Evolutionary conservation across 2,113 vertebrate species (phyloP).

Genomic region (Uria aalge): DNA sequence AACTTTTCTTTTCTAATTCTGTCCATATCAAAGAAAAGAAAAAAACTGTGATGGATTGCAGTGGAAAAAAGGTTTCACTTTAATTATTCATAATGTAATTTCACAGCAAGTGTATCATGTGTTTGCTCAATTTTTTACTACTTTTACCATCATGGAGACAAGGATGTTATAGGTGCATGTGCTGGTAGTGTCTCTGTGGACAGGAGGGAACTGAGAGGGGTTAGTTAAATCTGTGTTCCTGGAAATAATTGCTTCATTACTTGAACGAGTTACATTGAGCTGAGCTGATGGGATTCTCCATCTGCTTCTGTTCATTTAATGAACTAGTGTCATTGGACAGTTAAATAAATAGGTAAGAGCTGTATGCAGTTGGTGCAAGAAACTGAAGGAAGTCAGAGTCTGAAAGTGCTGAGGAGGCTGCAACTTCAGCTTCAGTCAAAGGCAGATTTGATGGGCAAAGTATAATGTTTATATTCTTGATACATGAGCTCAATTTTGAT

Average conservation of each 20-base stretch:
- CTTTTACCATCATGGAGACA: slow-evolving; percentile 45
- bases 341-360: slow-evolving; percentile 1
- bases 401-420: background rate
- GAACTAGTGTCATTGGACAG: slow-evolving; percentile 45
- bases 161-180: background rate
- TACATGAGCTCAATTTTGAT: background rate
- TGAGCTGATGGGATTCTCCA: slow-evolving; percentile 37
- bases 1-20: background rate
- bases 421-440: background rate
- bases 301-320: slow-evolving; percentile 61
- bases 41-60: background rate
- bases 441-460: background rate
- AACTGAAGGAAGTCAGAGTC: background rate
- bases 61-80: slow-evolving; percentile 11
- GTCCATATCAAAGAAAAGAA: slow-evolving; percentile 12
- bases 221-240: slow-evolving; percentile 28
- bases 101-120: slow-evolving; percentile 23
- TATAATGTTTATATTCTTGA: background rate
- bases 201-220: background rate
- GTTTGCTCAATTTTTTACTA: slow-evolving; percentile 41
- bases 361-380: background rate
- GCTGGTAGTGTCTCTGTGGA: background rate
- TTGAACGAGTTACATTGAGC: slow-evolving; percentile 44
- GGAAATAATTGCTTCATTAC: slow-evolving; percentile 70
- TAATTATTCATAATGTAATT: slow-evolving; percentile 65